phyloP scores from a whole-genome alignment of 2,888 invertebrate genomes.

The Mythimna loreyi region DNA sequence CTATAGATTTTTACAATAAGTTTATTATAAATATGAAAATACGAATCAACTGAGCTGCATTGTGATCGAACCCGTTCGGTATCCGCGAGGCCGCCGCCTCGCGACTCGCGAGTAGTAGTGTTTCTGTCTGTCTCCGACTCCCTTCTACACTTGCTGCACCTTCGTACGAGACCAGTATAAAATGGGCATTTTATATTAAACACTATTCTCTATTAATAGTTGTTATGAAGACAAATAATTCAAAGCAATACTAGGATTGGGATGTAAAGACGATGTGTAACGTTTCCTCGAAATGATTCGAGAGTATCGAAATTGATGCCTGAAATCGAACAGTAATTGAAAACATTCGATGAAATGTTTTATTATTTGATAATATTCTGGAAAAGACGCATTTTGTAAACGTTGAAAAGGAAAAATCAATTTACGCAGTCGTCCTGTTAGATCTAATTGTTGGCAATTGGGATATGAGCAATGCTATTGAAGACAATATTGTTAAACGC shows the following conservation, averaged over 20 bases:
- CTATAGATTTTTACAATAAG: constrained; percentile 87
- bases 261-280: constrained; percentile 58
- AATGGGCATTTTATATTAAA: constrained; percentile 43
- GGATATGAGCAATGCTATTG: constrained; percentile 85
- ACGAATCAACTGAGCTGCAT: constrained; percentile 90
- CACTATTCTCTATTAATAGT: constrained; percentile 60
- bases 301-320: constrained; percentile 21
- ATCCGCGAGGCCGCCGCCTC: constrained; percentile 66
- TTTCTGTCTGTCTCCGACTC: constrained; percentile 75
- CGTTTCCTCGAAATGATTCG: constrained; percentile 40
- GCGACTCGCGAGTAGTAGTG: constrained; percentile 72
- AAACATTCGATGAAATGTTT: constrained; percentile 25
- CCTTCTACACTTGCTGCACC: constrained; percentile 76
- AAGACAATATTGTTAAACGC: constrained; percentile 90
- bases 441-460: constrained; percentile 74
- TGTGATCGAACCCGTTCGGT: constrained; percentile 86
- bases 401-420: constrained; percentile 48
- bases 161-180: constrained; percentile 70
- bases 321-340: constrained; percentile 27
- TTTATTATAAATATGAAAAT: constrained; percentile 82
- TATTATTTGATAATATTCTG: constrained; percentile 28
- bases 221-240: constrained; percentile 68
- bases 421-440: constrained; percentile 61
- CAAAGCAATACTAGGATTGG: constrained; percentile 75
- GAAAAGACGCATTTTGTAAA: constrained; percentile 45